Conservation (phyloP, 2,797 vertebrate genomes). For the Pachyuromys duprasi region DNA sequence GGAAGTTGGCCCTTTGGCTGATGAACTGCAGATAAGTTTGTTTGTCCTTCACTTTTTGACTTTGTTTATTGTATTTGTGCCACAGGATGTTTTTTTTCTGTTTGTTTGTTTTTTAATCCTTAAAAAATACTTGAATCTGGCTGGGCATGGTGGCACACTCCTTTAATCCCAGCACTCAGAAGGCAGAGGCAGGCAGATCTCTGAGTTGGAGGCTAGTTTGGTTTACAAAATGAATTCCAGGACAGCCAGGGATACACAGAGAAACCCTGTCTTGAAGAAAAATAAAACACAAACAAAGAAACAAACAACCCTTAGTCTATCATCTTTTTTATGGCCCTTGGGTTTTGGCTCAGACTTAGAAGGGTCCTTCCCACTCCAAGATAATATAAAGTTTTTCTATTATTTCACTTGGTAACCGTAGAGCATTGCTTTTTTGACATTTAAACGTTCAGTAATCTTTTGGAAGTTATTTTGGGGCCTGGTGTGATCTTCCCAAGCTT, state of each 20-base stretch:
- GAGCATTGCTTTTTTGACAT: slow-evolving; percentile 40
- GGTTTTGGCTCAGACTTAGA: slow-evolving; percentile 3
- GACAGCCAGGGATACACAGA: background rate
- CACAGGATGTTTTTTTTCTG: background rate
- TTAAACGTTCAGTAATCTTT: background rate
- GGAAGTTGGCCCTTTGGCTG: background rate
- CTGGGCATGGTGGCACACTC: background rate
- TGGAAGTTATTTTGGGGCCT: slow-evolving; percentile 26
- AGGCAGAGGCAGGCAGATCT: background rate
- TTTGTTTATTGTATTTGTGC: background rate
- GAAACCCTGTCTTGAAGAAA: background rate
- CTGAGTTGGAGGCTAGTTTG: background rate
- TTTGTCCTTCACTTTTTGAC: slow-evolving; percentile 4
- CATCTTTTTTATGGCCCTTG: background rate
- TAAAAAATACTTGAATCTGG: background rate
- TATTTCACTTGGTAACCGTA: slow-evolving; percentile 38
- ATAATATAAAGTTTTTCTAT: background rate
- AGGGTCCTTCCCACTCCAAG: background rate
- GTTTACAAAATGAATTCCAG: background rate
- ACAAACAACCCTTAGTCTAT: background rate
- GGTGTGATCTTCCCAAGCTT: slow-evolving; percentile 7
- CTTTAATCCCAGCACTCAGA: background rate
- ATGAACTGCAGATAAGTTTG: background rate
- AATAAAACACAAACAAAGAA: background rate
- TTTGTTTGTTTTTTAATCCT: background rate